Evolutionary conservation across 2,113 vertebrate genomes (phyloP), one percentile per base, ranked within the genome.

Genomic region (Lagopus muta): DNA sequence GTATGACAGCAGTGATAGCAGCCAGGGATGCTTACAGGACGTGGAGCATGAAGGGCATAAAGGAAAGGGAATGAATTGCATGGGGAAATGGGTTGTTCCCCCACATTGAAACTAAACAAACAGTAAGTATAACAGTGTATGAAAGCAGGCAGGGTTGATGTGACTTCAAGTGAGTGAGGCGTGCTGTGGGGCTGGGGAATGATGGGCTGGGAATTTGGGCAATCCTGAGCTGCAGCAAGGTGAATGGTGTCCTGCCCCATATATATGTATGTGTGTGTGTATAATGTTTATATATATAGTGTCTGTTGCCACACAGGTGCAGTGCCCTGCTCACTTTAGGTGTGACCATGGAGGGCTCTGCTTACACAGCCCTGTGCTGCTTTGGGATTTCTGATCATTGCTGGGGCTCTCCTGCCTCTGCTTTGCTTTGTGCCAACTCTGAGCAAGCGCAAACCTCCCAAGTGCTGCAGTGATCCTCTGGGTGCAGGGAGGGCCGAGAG

Each of bases 41-140:
- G 10, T 2, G 69, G 25, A 13, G 42, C 60, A 0, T 9, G 72
- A 12, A 5, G 67, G 2, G 13, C 6, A 19, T 4, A 52, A n/a
- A 71, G 64, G 43, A 22, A 13, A 24, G 61, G 55, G 60, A 77
- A 64, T 43, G 15, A 80, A 8, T 40, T 13, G 6, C 78, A 7
- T 61, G 3, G 6, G 1, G 6, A 54, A 45, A 40, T 9, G 5
- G 38, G 20, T 28, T 70, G 1, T 72, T 84, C 27, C 45, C 42
- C 38, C 13, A 13, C 1, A 1, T 55, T 19, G 27, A 64, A 30
- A 3, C 54, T 8, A 19, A 58, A 21, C 15, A 17, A 10, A 8
- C 3, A 0, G 3, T 6, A 2, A 30, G 72, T 76, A 4, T 27
- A n/a, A 45, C 0, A 27, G 38, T 0, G 21, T 19, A 6, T 20